Conservation (phyloP, 2,888 invertebrate species). For the Meghimatium bilineatum region DNA sequence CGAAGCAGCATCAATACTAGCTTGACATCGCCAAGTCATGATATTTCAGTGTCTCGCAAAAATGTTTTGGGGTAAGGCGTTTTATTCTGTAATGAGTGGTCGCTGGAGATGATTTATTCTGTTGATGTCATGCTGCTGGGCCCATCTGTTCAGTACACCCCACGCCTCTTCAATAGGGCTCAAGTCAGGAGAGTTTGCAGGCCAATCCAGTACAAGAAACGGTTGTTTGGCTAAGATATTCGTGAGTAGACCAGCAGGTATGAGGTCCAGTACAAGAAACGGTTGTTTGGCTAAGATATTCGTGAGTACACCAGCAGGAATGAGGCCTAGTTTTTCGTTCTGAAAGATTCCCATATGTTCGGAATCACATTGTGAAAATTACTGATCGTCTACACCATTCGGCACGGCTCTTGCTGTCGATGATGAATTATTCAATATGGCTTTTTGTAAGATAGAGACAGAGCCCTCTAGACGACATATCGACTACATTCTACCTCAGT, state of each 20-base stretch:
- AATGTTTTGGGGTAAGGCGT: not conserved
- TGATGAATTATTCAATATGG: too few relatives aligned
- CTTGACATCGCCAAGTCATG: too few relatives aligned
- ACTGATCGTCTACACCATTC: too few relatives aligned
- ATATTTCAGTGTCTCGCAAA: not conserved
- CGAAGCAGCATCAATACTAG: too few relatives aligned
- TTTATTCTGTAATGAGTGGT: conserved; percentile 12
- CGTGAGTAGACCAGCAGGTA: not conserved
- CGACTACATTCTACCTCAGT: too few relatives aligned
- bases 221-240: conserved; percentile 8
- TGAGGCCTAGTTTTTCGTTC: conserved; percentile 13
- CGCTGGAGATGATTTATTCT: not conserved
- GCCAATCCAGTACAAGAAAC: conserved; percentile 27
- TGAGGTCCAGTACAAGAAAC: not conserved
- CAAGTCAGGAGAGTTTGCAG: conserved; percentile 15
- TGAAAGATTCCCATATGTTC: conserved; percentile 14
- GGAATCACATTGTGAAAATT: too few relatives aligned
- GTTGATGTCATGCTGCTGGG: conserved; percentile 22
- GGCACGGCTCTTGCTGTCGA: too few relatives aligned
- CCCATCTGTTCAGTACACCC: conserved; percentile 18
- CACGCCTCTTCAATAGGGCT: conserved; percentile 13
- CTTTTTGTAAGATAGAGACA: too few relatives aligned
- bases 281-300: not conserved
- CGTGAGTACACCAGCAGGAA: not conserved
- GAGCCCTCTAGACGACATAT: too few relatives aligned